phyloP scores from a whole-genome alignment of 2,113 vertebrate species.

The Gavialis gangeticus region DNA sequence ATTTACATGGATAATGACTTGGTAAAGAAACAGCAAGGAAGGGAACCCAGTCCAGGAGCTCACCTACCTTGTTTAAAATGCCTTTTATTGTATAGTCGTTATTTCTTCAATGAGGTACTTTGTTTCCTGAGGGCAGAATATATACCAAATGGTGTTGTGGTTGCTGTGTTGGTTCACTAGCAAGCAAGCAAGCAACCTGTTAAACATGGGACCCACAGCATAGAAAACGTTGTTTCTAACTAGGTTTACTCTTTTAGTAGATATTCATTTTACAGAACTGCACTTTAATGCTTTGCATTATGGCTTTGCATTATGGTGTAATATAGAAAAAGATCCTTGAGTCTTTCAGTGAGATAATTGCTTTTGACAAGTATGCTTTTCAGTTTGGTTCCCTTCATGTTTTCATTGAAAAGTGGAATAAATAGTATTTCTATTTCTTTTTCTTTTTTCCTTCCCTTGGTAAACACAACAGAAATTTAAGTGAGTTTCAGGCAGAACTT shows the following conservation, averaged over 20 bases:
- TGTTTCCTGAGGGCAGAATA: not conserved
- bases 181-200: conserved; percentile 24
- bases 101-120: not conserved
- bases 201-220: not conserved
- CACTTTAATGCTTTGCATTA: not conserved
- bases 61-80: not conserved
- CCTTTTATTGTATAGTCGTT: not conserved
- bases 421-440: not conserved
- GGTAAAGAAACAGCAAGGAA: not conserved
- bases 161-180: conserved; percentile 61
- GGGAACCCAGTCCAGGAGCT: not conserved
- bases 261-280: not conserved
- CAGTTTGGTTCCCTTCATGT: not conserved
- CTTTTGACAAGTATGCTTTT: not conserved
- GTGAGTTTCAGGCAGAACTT: not conserved
- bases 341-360: not conserved
- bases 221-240: conserved; percentile 7
- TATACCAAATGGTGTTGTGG: not conserved
- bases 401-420: not conserved
- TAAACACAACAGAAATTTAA: not conserved
- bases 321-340: not conserved
- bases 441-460: not conserved
- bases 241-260: not conserved
- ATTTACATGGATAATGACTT: not conserved
- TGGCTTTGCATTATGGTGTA: not conserved